These are phyloP conservation scores for Ia io DNA, from an alignment of 2,113 vertebrate species.

Conservation along the genomic window DNA sequence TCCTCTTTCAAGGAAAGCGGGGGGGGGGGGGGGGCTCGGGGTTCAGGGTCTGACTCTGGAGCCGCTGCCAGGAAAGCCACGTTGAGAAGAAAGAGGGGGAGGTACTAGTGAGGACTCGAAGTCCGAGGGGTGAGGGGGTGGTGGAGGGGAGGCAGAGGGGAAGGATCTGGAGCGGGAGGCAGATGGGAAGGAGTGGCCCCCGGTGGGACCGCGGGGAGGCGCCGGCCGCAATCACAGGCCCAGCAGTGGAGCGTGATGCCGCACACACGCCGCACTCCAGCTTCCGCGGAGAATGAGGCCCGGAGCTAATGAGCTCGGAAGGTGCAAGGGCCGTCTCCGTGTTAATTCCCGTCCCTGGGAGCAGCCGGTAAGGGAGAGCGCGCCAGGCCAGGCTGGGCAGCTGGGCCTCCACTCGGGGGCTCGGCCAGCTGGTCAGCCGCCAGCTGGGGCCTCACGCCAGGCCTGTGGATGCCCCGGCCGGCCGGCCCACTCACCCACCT, in stretches of 20 bases:
- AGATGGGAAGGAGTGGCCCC: slow-evolving; percentile 73
- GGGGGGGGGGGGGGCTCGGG: too few species aligned
- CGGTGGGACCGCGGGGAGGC: slow-evolving; percentile 22
- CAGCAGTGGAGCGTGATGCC: slow-evolving; percentile 64
- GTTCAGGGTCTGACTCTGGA: not conserved
- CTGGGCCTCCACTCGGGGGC: slow-evolving; percentile 53
- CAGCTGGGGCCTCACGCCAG: slow-evolving; percentile 52
- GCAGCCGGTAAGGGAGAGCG: not conserved
- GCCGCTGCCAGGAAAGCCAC: not conserved
- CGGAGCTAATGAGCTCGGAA: slow-evolving; percentile 70
- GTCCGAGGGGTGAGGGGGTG: not conserved
- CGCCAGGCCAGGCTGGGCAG: slow-evolving; percentile 40
- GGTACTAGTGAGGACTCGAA: not conserved
- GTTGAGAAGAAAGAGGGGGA: not conserved
- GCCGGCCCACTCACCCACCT: not conserved
- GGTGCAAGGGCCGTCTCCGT: slow-evolving; percentile 33
- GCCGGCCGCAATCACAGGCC: slow-evolving; percentile 59
- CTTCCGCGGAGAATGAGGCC: slow-evolving; percentile 50
- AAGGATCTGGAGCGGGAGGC: not conserved
- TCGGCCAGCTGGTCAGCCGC: slow-evolving; percentile 60
- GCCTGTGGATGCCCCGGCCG: not conserved
- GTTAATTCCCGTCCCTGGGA: slow-evolving; percentile 67
- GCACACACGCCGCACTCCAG: slow-evolving; percentile 42
- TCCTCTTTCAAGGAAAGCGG: not conserved
- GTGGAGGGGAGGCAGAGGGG: slow-evolving; percentile 25